phyloP scores from a whole-genome alignment of 1,140 invertebrate species.

The Euglossa dilemma region DNA sequence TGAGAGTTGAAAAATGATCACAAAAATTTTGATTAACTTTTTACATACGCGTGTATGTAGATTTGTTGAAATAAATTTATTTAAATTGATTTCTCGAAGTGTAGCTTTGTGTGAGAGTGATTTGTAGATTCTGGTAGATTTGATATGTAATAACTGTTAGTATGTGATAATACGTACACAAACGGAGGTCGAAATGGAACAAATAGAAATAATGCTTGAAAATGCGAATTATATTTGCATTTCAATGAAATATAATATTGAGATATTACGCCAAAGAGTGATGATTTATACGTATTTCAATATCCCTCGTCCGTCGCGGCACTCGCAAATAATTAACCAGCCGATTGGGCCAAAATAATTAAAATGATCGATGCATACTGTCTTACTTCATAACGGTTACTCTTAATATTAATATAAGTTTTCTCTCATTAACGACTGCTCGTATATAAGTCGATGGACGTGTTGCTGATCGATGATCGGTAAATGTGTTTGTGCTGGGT shows the following conservation, averaged over 20 bases:
- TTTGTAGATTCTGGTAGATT: too few relatives aligned
- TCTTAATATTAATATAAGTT: slow-evolving; percentile 6
- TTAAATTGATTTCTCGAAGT: too few relatives aligned
- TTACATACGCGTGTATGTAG: too few relatives aligned
- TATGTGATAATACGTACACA: background rate
- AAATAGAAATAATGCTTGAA: background rate
- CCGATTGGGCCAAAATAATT: background rate
- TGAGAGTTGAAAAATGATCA: too few relatives aligned
- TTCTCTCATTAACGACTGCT: background rate
- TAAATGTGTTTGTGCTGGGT: background rate
- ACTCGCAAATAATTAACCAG: background rate
- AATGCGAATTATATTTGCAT: background rate
- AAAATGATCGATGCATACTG: background rate
- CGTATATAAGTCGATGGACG: background rate
- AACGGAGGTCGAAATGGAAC: background rate
- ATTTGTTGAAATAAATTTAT: too few relatives aligned
- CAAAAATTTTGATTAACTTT: too few relatives aligned
- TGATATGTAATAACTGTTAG: background rate
- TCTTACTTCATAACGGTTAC: background rate
- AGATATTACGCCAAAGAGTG: background rate
- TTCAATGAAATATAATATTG: background rate
- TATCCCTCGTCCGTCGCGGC: background rate
- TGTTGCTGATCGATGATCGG: background rate
- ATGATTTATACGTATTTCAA: background rate
- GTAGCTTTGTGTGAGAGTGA: too few relatives aligned